Evolutionary conservation across 1,140 invertebrate genomes (phyloP), one percentile per base, ranked within the genome.

Genomic region (Eubasilissa regina): DNA sequence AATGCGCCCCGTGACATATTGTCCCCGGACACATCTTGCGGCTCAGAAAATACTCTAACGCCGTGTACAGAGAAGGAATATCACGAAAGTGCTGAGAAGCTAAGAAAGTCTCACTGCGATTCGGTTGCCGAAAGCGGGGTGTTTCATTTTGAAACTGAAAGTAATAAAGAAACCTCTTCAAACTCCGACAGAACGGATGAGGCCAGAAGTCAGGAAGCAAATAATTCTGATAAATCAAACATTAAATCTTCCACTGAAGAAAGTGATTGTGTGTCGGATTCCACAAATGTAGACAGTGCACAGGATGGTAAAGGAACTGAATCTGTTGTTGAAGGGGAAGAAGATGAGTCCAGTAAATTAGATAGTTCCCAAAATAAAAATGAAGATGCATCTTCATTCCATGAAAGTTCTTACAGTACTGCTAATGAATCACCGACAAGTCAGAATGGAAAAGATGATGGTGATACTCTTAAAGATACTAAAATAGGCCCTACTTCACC

Each of bases 111-210:
- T 81, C 86, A 87, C 10, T 80, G 78, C 7, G 88, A 89, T 80
- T 86, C 84, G 70, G 85, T 85, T 82, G 86, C 86, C 64, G 89
- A 89, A 82, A 88, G 84, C 73, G 89, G 89, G n/a, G 72, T 89
- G 47, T 89, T 89, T 73, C 88, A 89, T 79, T 89, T 89, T 80
- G 89, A 89, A 83, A 87, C 83, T n/a, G 88, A 89, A 55, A 86
- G 86, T 21, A 75, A 45, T 72, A 77, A 79, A 70, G 73, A 80
- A 35, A 17, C 21, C 8, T 25, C 17, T 21, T 53, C 48, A 13
- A 73, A 25, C 13, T 60, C 55, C 1, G 56, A 44, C 3, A n/a
- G 13, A n/a, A 51, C 74, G 3, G 72, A 70, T n/a, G 64, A 51
- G 8, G 15, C 55, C 51, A 79, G 77, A 35, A 78, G 56, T 64